Base-by-base conservation (phyloP, 2,888 invertebrate species). In the Drosophila demipolita region DNA sequence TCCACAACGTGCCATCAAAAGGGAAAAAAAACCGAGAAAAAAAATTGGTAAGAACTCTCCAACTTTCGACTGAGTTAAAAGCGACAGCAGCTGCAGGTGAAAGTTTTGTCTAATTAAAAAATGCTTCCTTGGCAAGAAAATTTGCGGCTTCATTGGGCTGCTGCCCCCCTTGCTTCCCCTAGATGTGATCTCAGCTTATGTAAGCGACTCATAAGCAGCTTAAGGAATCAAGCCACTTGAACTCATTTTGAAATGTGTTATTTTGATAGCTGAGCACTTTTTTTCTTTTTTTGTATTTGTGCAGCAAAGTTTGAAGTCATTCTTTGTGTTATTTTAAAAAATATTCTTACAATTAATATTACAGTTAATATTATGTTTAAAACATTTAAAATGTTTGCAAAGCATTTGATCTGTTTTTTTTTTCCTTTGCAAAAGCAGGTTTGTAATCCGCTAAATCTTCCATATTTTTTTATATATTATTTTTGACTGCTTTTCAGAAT, bases 101-200 rank as follows among this genome's bases (percentile, higher is more conserved):
- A 80, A 83, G 77, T 82, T 80, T 80, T 67, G 60, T 77, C 81
- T 83, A 82, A 82, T 83, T 83, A 82, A 83, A 82, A 82, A 82
- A 77, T 79, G 80, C 75, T 82, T 78, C 73, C 64, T 73, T 82
- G 64, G 68, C 68, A 80, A 75, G 78, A 75, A 75, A 69, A 78
- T 63, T 45, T 79, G 80, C 58, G 80, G 80, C 75, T 80, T 79
- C 73, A 71, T 75, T 73, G 70, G 66, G 36, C 20, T 54, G 45
- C 20, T 57, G 35, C 54, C 15, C 4, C 7, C 12, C 23, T 2
- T 1, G 23, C 23, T 23, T n/a, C 38, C 3, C 20, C 23, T 23
- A 45, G 45, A 45, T 45, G 23, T 45, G 45, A 45, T 45, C 55
- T 40, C n/a, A 26, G 38, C 36, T 57, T 45, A 35, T 33, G 66